A percentile compares a stretch with the other conserved stretches of the same genome.
Evolutionary conservation across 2,113 vertebrate genomes (phyloP).

Genomic region (Xiphias gladius): DNA sequence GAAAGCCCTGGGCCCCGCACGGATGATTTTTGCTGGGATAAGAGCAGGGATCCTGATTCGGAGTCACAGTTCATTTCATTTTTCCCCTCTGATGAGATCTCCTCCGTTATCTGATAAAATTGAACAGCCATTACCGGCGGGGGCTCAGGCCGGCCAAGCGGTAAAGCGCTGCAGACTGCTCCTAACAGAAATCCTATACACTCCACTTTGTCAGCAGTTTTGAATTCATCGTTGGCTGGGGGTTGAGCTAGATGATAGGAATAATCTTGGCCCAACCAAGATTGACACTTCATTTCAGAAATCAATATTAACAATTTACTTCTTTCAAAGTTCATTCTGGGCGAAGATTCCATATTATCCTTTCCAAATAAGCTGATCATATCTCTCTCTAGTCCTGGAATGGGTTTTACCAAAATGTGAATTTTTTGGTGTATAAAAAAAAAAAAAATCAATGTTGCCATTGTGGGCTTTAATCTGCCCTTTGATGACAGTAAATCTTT

Average conservation of each 20-base stretch:
- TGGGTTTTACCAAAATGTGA: conserved; percentile 99
- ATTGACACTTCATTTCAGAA: conserved; percentile 99
- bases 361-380: conserved; percentile 99
- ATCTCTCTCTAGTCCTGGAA: conserved; percentile 96
- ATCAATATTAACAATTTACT: conserved; percentile 99
- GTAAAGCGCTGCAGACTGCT: conserved; percentile 97
- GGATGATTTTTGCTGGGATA: conserved; percentile 99
- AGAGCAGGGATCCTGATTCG: conserved; percentile 98
- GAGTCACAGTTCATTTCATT: conserved; percentile 99
- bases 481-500: conserved; percentile 99
- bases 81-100: conserved; percentile 99
- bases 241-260: conserved; percentile 96
- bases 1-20: conserved; percentile 96
- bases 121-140: conserved; percentile 99
- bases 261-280: conserved; percentile 98
- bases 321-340: conserved; percentile 99
- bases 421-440: conserved; percentile 91
- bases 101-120: conserved; percentile 99
- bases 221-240: conserved; percentile 95
- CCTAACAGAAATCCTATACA: conserved; percentile 99
- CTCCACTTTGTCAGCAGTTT: conserved; percentile 99
- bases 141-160: conserved; percentile 88
- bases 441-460: conserved; percentile 99
- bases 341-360: conserved; percentile 99
- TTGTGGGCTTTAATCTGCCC: conserved; percentile 99